A percentile compares a stretch with the other conserved stretches of the same genome.
Conservation (phyloP, 1,140 invertebrate genomes). For the Neotoxoptera formosana region DNA sequence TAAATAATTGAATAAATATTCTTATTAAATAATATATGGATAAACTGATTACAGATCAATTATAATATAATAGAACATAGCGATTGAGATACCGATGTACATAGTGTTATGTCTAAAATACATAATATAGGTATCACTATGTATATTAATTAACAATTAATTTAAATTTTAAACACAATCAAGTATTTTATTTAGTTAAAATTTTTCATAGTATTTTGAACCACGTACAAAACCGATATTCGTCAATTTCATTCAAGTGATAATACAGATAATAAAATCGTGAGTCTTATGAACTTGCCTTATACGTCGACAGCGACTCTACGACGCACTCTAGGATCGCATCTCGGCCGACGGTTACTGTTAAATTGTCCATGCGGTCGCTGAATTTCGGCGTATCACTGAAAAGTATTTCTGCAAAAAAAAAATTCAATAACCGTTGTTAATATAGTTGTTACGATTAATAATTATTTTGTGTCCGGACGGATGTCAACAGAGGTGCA, state of each 20-base stretch:
- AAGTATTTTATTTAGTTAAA: neutral
- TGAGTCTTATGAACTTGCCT: constrained; percentile 67
- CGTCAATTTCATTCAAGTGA: neutral
- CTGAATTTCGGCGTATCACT: constrained; percentile 77
- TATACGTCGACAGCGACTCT: constrained; percentile 78
- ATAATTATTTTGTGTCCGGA: neutral
- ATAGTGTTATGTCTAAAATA: neutral
- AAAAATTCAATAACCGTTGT: constrained; percentile 9
- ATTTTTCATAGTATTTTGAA: neutral
- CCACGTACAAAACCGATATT: neutral
- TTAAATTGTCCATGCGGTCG: constrained; percentile 80
- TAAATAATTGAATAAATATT: neutral
- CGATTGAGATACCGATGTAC: neutral
- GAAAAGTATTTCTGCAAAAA: constrained; percentile 62
- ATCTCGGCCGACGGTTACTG: constrained; percentile 78
- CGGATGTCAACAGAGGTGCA: neutral
- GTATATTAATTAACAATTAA: neutral
- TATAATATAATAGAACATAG: neutral
- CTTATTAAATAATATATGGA: neutral
- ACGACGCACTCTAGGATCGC: constrained; percentile 80
- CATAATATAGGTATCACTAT: too few species aligned
- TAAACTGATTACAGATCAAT: neutral
- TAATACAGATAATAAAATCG: neutral
- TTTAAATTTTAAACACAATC: neutral
- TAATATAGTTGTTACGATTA: neutral